Evolutionary conservation across 2,888 invertebrate species (phyloP).

Genomic region (Vannuccia rotundouncinata): DNA sequence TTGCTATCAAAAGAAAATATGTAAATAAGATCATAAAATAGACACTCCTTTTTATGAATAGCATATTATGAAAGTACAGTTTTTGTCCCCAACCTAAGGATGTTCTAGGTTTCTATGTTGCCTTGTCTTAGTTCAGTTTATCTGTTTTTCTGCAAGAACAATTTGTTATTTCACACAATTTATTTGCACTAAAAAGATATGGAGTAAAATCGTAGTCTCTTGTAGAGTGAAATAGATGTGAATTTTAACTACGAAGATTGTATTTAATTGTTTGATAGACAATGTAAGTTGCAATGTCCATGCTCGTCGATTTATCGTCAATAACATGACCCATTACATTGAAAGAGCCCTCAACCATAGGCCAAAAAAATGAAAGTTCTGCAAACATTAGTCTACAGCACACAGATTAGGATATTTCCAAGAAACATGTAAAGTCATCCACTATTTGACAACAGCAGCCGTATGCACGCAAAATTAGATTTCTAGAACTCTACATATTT

Average conservation of each 20-base stretch:
- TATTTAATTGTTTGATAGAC: conserved; percentile 24
- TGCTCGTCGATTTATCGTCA: conserved; percentile 1
- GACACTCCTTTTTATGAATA: background rate
- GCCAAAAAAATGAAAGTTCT: conserved; percentile 4
- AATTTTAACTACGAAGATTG: conserved; percentile 11
- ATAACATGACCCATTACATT: conserved; percentile 21
- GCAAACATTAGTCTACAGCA: conserved; percentile 23
- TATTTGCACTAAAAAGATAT: conserved; percentile 11
- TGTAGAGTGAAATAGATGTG: conserved; percentile 20
- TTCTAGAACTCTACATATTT: no score
- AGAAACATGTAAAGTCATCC: background rate
- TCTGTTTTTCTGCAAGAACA: conserved; percentile 2
- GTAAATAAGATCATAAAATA: background rate
- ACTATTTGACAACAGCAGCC: conserved; percentile 18
- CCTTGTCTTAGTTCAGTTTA: conserved; percentile 2
- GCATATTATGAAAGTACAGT: conserved; percentile 15
- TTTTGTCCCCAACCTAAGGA: conserved; percentile 6
- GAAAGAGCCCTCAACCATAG: conserved; percentile 21
- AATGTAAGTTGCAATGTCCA: conserved; percentile 6
- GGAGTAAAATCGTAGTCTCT: conserved; percentile 20
- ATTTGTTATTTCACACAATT: background rate
- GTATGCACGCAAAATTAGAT: no score
- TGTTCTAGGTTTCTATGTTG: no score
- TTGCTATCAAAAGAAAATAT: background rate
- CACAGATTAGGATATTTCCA: conserved; percentile 17